Percentiles rank a stretch among this genome's conserved stretches.
Conservation (phyloP, 2,888 invertebrate genomes). For the Sycophila texana region DNA sequence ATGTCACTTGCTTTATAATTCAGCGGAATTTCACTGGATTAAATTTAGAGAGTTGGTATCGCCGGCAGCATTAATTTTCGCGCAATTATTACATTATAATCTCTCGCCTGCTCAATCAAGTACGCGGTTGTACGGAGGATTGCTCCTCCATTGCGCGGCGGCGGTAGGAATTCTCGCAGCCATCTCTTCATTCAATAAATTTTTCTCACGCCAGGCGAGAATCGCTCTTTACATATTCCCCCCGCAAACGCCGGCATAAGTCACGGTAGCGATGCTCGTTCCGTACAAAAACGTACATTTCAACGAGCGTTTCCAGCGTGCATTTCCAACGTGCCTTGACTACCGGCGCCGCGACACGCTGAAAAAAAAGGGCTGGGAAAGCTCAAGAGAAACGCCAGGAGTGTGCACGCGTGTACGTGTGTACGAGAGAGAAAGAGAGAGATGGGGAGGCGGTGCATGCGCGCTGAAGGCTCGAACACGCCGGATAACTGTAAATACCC, state of each 20-base stretch:
- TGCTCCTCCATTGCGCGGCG: background rate
- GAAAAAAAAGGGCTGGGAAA: conserved; percentile 28
- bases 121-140: background rate
- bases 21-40: too few species aligned
- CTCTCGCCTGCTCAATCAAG: too few species aligned
- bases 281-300: conserved; percentile 44
- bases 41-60: too few species aligned
- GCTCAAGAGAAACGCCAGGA: background rate
- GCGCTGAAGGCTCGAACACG: too few species aligned
- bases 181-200: conserved; percentile 48
- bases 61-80: too few species aligned
- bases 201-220: conserved; percentile 48
- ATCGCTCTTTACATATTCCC: conserved; percentile 54
- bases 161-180: conserved; percentile 17
- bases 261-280: conserved; percentile 30
- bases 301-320: conserved; percentile 18
- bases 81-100: too few species aligned
- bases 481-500: too few species aligned
- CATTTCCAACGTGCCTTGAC: conserved; percentile 49
- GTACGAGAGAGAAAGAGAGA: too few species aligned
- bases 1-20: too few species aligned
- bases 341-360: conserved; percentile 15
- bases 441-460: too few species aligned
- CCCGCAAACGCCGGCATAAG: conserved; percentile 54
- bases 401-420: too few species aligned